Percentiles rank a stretch among this genome's conserved stretches.
These are phyloP conservation scores for Pipistrellus nathusii DNA, from an alignment of 2,797 vertebrate species.

Conservation along the genomic window DNA sequence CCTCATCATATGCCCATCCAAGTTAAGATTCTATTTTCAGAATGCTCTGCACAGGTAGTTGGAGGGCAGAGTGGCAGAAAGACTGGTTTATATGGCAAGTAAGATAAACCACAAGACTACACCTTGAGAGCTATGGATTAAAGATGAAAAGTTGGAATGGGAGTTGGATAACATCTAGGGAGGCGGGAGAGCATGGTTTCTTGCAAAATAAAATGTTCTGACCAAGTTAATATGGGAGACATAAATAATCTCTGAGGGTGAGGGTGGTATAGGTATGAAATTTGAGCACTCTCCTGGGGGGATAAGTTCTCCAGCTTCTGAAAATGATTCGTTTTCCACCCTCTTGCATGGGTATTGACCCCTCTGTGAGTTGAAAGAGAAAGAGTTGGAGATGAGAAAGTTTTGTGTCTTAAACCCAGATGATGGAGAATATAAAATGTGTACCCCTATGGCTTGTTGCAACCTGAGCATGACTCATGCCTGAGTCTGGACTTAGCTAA, in stretches of 20 bases:
- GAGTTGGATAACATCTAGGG: constrained; percentile 4
- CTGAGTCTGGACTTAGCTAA: background rate
- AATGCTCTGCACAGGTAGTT: background rate
- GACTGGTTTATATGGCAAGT: constrained; percentile 27
- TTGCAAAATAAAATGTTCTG: background rate
- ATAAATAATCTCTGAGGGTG: background rate
- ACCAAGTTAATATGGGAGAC: background rate
- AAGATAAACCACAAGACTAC: background rate
- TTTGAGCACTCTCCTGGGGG: background rate
- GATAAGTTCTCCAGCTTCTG: constrained; percentile 33
- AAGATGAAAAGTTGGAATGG: constrained; percentile 7
- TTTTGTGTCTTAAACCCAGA: background rate
- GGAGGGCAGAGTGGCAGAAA: constrained; percentile 25
- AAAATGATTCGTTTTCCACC: background rate
- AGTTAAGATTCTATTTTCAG: constrained; percentile 27
- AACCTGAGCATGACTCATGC: background rate
- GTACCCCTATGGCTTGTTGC: background rate
- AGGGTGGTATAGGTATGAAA: background rate
- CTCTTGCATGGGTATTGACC: constrained; percentile 4
- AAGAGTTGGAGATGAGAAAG: constrained; percentile 18
- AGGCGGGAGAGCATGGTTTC: background rate
- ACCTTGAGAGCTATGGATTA: background rate
- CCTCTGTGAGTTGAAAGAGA: constrained; percentile 48
- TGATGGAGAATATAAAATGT: background rate
- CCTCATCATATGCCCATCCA: constrained; percentile 6